Base-by-base conservation (phyloP, 2,113 vertebrate genomes). In the Zapus hudsonius region DNA sequence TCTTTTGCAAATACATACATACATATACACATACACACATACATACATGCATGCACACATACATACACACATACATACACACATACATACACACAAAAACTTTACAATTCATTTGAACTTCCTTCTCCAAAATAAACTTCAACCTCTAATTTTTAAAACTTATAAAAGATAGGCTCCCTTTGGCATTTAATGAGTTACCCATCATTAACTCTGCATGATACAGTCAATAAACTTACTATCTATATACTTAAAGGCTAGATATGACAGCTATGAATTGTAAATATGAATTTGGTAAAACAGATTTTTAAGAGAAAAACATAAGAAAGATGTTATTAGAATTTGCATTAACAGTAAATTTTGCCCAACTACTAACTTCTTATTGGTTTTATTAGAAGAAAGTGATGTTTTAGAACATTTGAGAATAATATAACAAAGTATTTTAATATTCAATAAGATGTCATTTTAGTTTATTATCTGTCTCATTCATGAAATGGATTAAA, bases 261-360 rank as follows among this genome's bases (percentile, higher is more conserved):
- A 69, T 93, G 93, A 95, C 95, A 96, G 90, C 47, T 89, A 75
- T 75, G 90, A 92, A 95, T 84, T 91, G 76, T 83, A 97, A 97
- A 86, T 64, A 95, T 81, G 81, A 95, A 94, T 90, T 81, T 83
- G 86, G 78, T 80, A 73, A 75, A 70, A 87, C 44, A 78, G 87
- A 89, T 2, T 92, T 97, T 92, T 94, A 96, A 93, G 88, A 79
- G 93, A 83, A 96, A 74, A 87, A 22, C 96, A 91, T 92, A 80
- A 94, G 91, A 94, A 4, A 42, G 92, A 93, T 36, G 61, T 80
- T 11, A 90, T 84, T 38, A 33, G 91, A 76, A 83, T 38, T 86
- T 87, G 44, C n/a, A 80, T 87, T 36, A 91, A 87, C 36, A 66
- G 86, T 90, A 87, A 4, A 72, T n/a, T 92, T 84, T 81, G 78